These are phyloP conservation scores for Fopius arisanus DNA, from an alignment of 1,140 invertebrate species.

Conservation along the genomic window DNA sequence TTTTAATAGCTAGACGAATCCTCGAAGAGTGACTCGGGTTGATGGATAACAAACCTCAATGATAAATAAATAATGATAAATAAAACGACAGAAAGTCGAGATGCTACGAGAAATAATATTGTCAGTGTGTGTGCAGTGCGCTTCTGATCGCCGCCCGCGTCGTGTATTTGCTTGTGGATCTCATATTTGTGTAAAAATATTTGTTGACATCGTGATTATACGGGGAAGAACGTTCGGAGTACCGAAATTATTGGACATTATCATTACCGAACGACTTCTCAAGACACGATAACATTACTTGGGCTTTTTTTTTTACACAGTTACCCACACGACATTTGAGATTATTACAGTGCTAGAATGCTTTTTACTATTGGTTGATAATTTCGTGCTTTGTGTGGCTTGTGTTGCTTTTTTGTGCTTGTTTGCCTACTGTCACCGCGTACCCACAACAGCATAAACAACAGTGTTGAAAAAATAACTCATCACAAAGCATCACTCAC, in stretches of 20 bases:
- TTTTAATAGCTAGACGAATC: constrained; percentile 10
- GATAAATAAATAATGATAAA: constrained; percentile 5
- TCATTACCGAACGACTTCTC: constrained; percentile 17
- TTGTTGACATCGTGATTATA: background rate
- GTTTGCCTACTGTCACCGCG: background rate
- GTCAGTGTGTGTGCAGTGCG: constrained; percentile 63
- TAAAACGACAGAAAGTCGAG: constrained; percentile 29
- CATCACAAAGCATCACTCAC: no score
- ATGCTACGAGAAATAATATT: constrained; percentile 53
- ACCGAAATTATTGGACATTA: background rate
- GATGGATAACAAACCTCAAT: background rate
- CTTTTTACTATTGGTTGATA: background rate
- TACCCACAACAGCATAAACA: background rate
- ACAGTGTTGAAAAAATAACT: no score
- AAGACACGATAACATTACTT: background rate
- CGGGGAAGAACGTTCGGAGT: constrained; percentile 1
- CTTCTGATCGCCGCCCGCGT: constrained; percentile 54
- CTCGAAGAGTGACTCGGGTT: constrained; percentile 30
- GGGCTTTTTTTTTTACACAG: constrained; percentile 4
- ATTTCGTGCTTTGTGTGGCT: background rate
- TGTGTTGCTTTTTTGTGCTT: background rate
- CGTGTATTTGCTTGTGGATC: constrained; percentile 37
- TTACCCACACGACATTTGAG: background rate
- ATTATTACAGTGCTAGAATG: background rate
- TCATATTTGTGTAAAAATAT: constrained; percentile 36